Evolutionary conservation across 2,113 vertebrate species (phyloP).

Genomic region (Gymnarchus niloticus): DNA sequence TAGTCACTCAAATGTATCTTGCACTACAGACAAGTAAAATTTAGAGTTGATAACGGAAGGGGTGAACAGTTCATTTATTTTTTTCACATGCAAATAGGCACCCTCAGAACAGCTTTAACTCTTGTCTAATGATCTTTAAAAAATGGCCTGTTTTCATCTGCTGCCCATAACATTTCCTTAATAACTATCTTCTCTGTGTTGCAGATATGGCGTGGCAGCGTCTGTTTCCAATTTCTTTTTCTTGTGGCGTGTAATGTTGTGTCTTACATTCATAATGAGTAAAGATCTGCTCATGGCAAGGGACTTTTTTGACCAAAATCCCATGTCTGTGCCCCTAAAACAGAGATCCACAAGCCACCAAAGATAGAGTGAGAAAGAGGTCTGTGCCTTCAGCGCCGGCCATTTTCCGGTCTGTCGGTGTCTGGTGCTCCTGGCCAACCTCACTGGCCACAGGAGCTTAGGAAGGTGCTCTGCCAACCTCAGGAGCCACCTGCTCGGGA

Average conservation of each 20-base stretch:
- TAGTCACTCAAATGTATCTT: neutral
- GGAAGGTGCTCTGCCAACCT: conserved; percentile 24
- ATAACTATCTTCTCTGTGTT: neutral
- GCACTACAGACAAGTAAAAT: neutral
- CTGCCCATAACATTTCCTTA: neutral
- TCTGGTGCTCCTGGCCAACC: neutral
- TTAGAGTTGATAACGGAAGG: neutral
- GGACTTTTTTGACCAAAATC: conserved; percentile 54
- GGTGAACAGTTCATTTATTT: neutral
- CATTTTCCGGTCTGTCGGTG: conserved; percentile 21
- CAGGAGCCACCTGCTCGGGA: conserved; percentile 54
- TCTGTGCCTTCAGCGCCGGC: neutral
- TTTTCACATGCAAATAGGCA: neutral
- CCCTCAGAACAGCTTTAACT: neutral
- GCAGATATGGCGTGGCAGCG: neutral
- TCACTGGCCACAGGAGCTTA: neutral
- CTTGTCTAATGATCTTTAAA: neutral
- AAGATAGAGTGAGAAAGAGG: neutral
- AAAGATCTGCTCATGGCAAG: conserved; percentile 31
- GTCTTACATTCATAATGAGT: neutral
- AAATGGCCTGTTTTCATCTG: conserved; percentile 1
- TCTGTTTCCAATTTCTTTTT: neutral
- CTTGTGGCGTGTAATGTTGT: neutral
- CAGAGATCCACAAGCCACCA: conserved; percentile 27
- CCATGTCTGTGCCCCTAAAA: conserved; percentile 39